Conservation (phyloP, 2,888 invertebrate genomes). For the Hypomecis punctinalis region DNA sequence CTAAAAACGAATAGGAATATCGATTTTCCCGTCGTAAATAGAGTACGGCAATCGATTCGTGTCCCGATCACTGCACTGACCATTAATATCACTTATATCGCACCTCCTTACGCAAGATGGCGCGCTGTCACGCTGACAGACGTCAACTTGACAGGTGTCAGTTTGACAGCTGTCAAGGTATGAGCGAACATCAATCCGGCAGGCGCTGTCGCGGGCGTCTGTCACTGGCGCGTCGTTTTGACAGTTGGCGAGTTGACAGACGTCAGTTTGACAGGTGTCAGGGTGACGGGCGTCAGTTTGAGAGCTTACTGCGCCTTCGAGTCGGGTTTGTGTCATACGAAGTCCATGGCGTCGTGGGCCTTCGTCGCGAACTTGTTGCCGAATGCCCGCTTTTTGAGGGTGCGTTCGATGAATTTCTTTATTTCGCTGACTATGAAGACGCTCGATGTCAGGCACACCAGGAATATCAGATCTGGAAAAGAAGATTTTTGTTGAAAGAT, state of each 20-base stretch:
- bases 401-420: slow-evolving; percentile 94
- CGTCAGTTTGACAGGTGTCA: slow-evolving; percentile 23
- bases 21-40: slow-evolving; percentile 61
- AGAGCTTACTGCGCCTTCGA: slow-evolving; percentile 72
- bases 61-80: slow-evolving; percentile 43
- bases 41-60: slow-evolving; percentile 49
- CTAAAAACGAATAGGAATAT: slow-evolving; percentile 60
- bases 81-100: slow-evolving; percentile 46
- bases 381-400: slow-evolving; percentile 85
- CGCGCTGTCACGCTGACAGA: slow-evolving; percentile 39
- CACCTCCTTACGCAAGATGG: slow-evolving; percentile 44
- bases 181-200: slow-evolving; percentile 5
- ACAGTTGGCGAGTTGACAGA: slow-evolving; percentile 34
- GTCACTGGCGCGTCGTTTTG: slow-evolving; percentile 21
- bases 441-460: slow-evolving; percentile 96
- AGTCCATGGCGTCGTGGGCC: slow-evolving; percentile 85
- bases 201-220: slow-evolving; percentile 7
- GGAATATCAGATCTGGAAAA: slow-evolving; percentile 93
- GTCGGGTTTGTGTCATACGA: slow-evolving; percentile 88
- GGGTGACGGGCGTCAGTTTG: slow-evolving; percentile 20
- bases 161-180: slow-evolving; percentile 2
- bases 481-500: not conserved
- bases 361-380: slow-evolving; percentile 73
- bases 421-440: slow-evolving; percentile 97
- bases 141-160: slow-evolving; percentile 32